Base-by-base conservation (phyloP, 2,797 vertebrate species). In the Crocodylus rhombifer region DNA sequence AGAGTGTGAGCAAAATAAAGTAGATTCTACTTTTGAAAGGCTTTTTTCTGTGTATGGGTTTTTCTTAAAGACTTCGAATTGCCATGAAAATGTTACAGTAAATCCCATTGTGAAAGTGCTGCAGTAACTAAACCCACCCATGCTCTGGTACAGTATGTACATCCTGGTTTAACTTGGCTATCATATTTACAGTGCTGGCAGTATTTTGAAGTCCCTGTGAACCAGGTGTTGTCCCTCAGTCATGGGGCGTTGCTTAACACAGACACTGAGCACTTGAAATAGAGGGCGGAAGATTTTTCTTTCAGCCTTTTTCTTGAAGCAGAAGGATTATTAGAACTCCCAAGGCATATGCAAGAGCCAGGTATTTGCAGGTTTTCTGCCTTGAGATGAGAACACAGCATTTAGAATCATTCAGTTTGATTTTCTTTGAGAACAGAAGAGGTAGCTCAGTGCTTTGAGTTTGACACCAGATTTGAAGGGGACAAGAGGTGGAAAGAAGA, bases 181-280 rank as follows among this genome's bases (percentile, higher is more conserved):
- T 36, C 7, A 60, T 33, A 55, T 93, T 90, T 81, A 21, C 82
- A 28, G 82, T 13, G 82, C 94, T 80, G 90, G 76, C 84, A 94
- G 76, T 91, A 62, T 82, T 87, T 85, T 55, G 87, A 78, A 88
- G 69, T 80, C 92, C 90, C 87, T 15, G 26, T 63, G 94, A 87
- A 63, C 12, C 93, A 95, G 93, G 94, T 95, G 76, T 85, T 95
- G 92, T 93, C 95, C 77, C 87, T 95, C 74, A 69, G 69, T 90
- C 84, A 79, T 26, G 2, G 64, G 89, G 61, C 14, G 2, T 65
- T 94, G 51, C 51, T 95, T 95, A 91, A 89, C 82, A 78, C 93
- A 90, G 64, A 91, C 71, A 62, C 91, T 94, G 82, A 81, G 87
- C 85, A 17, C 80, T 96, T 91, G 82, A 94, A 90, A 92, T 33